Conservation (phyloP, 2,797 vertebrate species). For the Aratinga solstitialis region DNA sequence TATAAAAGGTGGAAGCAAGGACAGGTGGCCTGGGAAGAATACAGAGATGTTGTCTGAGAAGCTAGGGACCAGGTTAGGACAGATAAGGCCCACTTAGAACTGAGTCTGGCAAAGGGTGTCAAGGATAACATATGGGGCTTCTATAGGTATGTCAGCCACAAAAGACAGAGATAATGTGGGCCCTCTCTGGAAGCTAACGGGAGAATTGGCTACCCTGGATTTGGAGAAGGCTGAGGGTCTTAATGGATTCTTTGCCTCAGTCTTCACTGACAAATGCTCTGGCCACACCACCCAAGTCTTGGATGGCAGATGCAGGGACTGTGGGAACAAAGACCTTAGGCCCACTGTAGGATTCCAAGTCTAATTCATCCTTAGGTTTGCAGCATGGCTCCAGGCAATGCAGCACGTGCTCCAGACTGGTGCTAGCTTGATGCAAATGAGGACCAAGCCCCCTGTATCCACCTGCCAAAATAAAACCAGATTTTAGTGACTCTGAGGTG, state of each 20-base stretch:
- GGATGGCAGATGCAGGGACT: background rate
- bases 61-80: background rate
- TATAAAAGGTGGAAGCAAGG: background rate
- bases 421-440: background rate
- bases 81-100: background rate
- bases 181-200: rapidly evolving
- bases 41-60: background rate
- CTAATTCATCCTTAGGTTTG: background rate
- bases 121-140: background rate
- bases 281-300: background rate
- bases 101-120: background rate
- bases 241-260: background rate
- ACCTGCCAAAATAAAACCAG: background rate
- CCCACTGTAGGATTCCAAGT: background rate
- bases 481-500: background rate
- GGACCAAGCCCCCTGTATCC: background rate
- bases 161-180: background rate
- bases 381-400: rapidly evolving
- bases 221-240: background rate
- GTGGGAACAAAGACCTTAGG: background rate
- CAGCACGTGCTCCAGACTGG: background rate
- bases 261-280: background rate
- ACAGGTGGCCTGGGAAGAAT: background rate
- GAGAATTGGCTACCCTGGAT: background rate
- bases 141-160: background rate